These are phyloP conservation scores for Drosophila formosana DNA, from an alignment of 2,888 invertebrate species.

Conservation along the genomic window DNA sequence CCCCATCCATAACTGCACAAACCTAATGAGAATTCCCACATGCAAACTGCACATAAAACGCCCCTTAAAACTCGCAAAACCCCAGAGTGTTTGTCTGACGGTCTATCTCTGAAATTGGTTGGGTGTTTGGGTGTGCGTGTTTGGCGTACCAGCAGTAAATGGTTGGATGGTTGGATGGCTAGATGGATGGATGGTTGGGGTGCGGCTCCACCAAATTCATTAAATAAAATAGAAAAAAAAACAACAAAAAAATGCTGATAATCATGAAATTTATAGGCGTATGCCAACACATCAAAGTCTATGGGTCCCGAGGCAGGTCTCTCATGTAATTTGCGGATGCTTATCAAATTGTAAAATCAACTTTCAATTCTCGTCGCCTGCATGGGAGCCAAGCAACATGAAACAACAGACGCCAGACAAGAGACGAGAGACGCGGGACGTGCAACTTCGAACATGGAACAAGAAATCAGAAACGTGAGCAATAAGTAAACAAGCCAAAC, in stretches of 20 bases:
- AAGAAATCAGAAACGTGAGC: conserved; percentile 66
- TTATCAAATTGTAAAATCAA: conserved; percentile 78
- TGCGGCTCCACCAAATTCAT: conserved; percentile 67
- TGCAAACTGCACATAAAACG: conserved; percentile 76
- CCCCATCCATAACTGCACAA: conserved; percentile 18
- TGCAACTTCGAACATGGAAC: conserved; percentile 29
- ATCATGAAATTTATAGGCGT: conserved; percentile 78
- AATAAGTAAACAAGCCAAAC: conserved; percentile 69
- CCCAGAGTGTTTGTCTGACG: conserved; percentile 17
- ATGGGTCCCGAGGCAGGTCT: conserved; percentile 58
- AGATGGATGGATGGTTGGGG: conserved; percentile 29
- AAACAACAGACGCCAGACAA: conserved; percentile 25
- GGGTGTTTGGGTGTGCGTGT: conserved; percentile 47
- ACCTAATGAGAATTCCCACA: conserved; percentile 61
- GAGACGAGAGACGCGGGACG: conserved; percentile 30
- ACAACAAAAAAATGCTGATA: conserved; percentile 63
- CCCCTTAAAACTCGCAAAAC: conserved; percentile 43
- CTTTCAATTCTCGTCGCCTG: conserved; percentile 68
- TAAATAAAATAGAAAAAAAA: conserved; percentile 46
- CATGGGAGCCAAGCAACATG: conserved; percentile 20
- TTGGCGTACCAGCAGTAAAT: conserved; percentile 28
- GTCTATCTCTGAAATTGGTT: conserved; percentile 49
- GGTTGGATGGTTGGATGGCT: conserved; percentile 20
- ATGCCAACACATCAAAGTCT: conserved; percentile 76
- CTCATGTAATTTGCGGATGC: conserved; percentile 76